Evolutionary conservation across 2,888 invertebrate genomes (phyloP).

Genomic region (Nowickia ferox): DNA sequence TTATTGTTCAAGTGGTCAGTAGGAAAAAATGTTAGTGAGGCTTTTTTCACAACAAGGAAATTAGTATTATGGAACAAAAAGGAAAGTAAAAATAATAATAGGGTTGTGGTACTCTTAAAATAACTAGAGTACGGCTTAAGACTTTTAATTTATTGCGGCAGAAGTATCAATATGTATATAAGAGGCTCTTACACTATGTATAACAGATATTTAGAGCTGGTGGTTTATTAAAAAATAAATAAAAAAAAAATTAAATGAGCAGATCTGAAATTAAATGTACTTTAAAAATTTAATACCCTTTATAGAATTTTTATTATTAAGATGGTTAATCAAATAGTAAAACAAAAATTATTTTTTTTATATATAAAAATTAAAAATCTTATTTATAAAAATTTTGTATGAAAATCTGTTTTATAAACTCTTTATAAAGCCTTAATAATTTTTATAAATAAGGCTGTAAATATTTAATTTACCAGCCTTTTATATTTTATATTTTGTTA

Average conservation of each 20-base stretch:
- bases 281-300: too few species aligned
- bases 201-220: slow-evolving; percentile 3
- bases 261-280: too few species aligned
- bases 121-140: not conserved
- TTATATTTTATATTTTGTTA: too few species aligned
- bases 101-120: slow-evolving; percentile 38
- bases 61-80: slow-evolving; percentile 46
- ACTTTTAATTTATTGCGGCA: slow-evolving; percentile 1
- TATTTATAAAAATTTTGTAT: too few species aligned
- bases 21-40: slow-evolving; percentile 13
- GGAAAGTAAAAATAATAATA: slow-evolving; percentile 68
- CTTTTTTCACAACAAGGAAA: slow-evolving; percentile 40
- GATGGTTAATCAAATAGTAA: too few species aligned
- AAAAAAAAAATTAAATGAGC: not conserved
- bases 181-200: not conserved
- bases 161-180: not conserved
- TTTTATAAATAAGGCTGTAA: too few species aligned
- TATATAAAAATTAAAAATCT: too few species aligned
- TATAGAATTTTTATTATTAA: too few species aligned
- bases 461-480: too few species aligned
- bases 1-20: slow-evolving; percentile 62
- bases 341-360: too few species aligned
- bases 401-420: too few species aligned
- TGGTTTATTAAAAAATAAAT: slow-evolving; percentile 20
- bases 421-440: too few species aligned